These are phyloP conservation scores for Ophion ventricosus DNA, from an alignment of 2,888 invertebrate genomes.

Conservation along the genomic window DNA sequence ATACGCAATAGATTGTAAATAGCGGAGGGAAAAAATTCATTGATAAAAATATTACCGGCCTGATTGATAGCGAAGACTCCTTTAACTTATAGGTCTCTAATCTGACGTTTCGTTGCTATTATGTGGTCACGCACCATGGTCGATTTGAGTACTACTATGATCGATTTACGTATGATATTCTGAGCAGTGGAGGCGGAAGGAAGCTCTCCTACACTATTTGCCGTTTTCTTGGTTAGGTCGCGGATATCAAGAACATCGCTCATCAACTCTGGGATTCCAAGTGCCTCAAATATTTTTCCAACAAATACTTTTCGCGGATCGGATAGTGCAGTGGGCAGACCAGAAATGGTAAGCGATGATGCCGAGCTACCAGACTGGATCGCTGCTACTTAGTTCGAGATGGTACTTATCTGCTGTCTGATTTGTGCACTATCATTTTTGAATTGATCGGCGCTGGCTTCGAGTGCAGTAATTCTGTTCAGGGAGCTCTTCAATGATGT, in stretches of 20 bases:
- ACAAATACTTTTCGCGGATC: background rate
- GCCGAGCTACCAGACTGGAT: background rate
- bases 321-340: background rate
- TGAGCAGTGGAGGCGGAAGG: background rate
- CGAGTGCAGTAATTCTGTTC: too few species aligned
- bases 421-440: too few species aligned
- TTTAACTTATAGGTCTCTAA: background rate
- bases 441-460: too few species aligned
- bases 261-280: background rate
- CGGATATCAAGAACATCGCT: background rate
- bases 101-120: background rate
- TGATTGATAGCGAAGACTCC: background rate
- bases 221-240: background rate
- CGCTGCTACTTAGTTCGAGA: background rate
- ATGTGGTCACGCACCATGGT: background rate
- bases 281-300: background rate
- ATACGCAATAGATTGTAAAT: background rate
- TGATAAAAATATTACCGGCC: background rate
- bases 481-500: too few species aligned
- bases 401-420: too few species aligned
- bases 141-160: background rate
- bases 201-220: background rate
- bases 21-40: background rate
- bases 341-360: background rate
- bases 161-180: background rate